These are phyloP conservation scores for Entomobrya proxima DNA, from an alignment of 2,888 invertebrate genomes.

Conservation along the genomic window DNA sequence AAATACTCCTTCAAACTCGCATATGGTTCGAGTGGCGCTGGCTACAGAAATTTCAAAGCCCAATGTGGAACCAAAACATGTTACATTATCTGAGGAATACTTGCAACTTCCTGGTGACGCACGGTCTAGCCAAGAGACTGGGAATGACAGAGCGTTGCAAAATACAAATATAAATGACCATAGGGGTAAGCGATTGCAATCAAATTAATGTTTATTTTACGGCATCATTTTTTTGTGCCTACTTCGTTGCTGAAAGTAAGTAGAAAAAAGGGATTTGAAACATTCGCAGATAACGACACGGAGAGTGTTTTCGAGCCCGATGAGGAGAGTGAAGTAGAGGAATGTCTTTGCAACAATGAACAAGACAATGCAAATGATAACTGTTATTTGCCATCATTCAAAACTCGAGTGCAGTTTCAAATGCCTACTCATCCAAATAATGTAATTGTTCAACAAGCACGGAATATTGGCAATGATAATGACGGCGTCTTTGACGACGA, in stretches of 20 bases:
- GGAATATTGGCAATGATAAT: background rate
- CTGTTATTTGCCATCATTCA: background rate
- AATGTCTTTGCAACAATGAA: background rate
- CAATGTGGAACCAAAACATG: background rate
- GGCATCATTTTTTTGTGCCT: too few relatives aligned
- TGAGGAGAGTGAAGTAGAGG: background rate
- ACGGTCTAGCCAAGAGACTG: background rate
- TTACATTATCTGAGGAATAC: background rate
- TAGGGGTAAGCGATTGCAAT: too few relatives aligned
- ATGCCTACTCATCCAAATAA: too few relatives aligned
- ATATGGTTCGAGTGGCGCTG: background rate
- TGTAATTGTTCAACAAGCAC: too few relatives aligned
- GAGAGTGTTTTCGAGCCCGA: background rate
- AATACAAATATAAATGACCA: too few relatives aligned
- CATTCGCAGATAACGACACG: too few relatives aligned
- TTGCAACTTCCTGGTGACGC: background rate
- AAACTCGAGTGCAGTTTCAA: background rate
- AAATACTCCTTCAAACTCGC: too few relatives aligned
- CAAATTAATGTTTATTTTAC: too few relatives aligned
- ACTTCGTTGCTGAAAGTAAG: too few relatives aligned
- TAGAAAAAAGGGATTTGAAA: too few relatives aligned
- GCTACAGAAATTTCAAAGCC: background rate
- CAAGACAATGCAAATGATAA: background rate
- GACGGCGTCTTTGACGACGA: background rate
- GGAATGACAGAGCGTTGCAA: background rate